These are phyloP conservation scores for Ceriagrion tenellum DNA, from an alignment of 2,888 invertebrate species.

Conservation along the genomic window DNA sequence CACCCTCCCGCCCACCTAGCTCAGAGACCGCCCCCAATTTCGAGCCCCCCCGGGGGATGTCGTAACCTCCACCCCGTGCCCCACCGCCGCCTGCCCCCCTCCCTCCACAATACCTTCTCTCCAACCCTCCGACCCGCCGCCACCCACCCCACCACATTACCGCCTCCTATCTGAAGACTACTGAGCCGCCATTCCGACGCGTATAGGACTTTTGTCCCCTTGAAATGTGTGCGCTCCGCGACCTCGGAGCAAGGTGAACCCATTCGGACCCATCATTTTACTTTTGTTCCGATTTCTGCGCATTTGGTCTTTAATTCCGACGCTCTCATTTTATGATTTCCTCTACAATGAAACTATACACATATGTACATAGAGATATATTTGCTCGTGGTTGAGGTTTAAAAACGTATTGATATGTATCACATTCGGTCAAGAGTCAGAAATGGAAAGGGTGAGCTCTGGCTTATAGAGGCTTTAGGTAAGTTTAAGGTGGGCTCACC, in stretches of 20 bases:
- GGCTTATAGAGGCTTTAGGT: no score
- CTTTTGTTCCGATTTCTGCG: no score
- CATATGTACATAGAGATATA: no score
- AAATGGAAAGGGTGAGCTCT: no score
- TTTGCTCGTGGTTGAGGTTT: no score
- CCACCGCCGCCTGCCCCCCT: background rate
- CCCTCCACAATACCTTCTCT: background rate
- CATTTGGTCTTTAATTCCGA: no score
- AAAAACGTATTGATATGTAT: no score
- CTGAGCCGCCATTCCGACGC: background rate
- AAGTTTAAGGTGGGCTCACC: no score
- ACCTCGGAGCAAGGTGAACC: background rate
- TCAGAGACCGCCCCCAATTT: background rate
- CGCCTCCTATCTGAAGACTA: background rate
- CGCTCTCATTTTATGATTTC: no score
- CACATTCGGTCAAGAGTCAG: no score
- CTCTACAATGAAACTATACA: no score
- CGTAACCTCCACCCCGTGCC: background rate
- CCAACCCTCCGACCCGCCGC: background rate
- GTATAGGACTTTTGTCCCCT: background rate
- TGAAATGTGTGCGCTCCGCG: background rate
- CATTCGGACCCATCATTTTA: no score
- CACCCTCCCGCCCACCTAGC: background rate
- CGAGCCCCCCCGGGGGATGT: background rate
- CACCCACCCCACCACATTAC: background rate